Evolutionary conservation across 2,797 vertebrate genomes (phyloP).

Genomic region (Mycteria americana): DNA sequence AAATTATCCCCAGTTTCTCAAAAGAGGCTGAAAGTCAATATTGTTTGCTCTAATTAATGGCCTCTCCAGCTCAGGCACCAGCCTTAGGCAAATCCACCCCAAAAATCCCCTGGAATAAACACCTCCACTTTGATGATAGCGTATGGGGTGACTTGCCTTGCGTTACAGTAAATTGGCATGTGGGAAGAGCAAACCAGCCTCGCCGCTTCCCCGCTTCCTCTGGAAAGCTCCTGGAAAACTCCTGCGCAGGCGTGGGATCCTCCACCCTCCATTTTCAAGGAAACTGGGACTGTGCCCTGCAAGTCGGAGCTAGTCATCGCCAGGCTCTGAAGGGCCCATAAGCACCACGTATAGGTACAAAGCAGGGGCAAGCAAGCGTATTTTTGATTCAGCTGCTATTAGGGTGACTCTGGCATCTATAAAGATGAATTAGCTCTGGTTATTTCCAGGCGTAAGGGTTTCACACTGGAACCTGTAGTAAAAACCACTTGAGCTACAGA

Average conservation of each 20-base stretch:
- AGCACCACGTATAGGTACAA: rapidly evolving
- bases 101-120: constrained; percentile 49
- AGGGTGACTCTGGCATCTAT: background rate
- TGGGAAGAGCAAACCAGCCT: constrained; percentile 46
- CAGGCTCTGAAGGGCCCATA: background rate
- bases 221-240: background rate
- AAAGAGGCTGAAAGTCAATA: constrained; percentile 27
- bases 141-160: background rate
- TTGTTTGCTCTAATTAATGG: constrained; percentile 37
- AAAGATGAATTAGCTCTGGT: background rate
- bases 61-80: constrained; percentile 5
- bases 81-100: constrained; percentile 42
- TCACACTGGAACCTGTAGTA: background rate
- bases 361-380: rapidly evolving
- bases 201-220: background rate
- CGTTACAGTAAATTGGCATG: background rate
- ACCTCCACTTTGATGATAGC: constrained; percentile 6
- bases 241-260: background rate
- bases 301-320: background rate
- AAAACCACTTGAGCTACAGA: background rate
- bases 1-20: background rate
- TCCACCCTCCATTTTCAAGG: background rate
- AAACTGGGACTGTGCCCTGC: background rate
- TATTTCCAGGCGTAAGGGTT: background rate
- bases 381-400: background rate